Base-by-base conservation (phyloP, 2,797 vertebrate genomes). In the Lithobates sylvaticus region DNA sequence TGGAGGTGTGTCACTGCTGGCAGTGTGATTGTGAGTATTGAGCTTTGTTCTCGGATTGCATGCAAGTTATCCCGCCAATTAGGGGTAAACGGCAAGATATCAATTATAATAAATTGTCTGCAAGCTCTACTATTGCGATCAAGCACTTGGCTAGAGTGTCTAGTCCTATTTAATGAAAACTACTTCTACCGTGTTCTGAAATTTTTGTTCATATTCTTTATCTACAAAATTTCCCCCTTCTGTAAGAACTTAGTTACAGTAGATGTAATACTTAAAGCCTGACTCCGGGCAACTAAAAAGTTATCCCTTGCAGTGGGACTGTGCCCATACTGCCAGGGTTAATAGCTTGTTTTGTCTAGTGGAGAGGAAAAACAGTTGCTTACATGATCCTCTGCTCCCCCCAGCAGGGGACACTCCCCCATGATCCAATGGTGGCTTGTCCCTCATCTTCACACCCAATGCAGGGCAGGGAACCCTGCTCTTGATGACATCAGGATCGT, bases 91-190 rank as follows among this genome's bases (percentile, higher is more conserved):
- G 18, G 70, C 70, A 44, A 64, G 70, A 73, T 47, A 72, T 27
- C 79, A 42, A 74, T 82, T 82, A 64, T 42, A 74, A 82, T 82
- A 64, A 82, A 82, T 74, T 69, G 50, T 73, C 70, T 65, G 70
- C 70, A 73, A 44, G 50, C 54, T 73, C 21, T 73, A 74, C 9
- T 64, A 29, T 73, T 81, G 79, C 70, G 39, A 54, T 64, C 70
- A 44, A 73, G 80, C 65, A 73, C 70, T 42, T 42, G 80, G 70
- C 70, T 74, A 27, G 36, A 61, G 29, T 10, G 21, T 39, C 34
- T 39, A 16, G 6, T 58, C 34, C 29, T 72, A 61, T 58, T 72
- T 58, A 58, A 72, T 68, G 12, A 12, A 70, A 6, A 32, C 23
- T 39, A 61, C 9, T 72, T 5, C 61, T 27, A 61, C 16, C 42